Conservation (phyloP, 2,888 invertebrate genomes). For the Euzophera pinguis region DNA sequence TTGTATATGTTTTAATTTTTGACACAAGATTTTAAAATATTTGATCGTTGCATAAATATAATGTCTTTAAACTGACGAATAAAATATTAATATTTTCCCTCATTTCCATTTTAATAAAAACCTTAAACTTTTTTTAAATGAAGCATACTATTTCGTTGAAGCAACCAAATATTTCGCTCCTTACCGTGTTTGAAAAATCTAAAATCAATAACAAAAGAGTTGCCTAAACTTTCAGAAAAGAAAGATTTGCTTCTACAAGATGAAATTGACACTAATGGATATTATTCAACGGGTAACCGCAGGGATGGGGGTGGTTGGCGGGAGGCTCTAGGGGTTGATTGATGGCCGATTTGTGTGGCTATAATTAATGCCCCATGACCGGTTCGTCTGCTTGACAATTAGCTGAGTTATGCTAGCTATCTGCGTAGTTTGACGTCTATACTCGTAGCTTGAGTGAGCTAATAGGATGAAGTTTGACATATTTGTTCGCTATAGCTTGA, state of each 20-base stretch:
- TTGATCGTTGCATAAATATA: too few species aligned
- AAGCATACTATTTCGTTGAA: too few species aligned
- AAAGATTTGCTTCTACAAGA: slow-evolving; percentile 31
- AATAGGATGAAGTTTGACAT: background rate
- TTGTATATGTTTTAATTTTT: too few species aligned
- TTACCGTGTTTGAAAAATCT: too few species aligned
- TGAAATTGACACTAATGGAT: slow-evolving; percentile 54
- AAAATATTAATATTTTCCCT: too few species aligned
- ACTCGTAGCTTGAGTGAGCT: background rate
- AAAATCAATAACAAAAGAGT: slow-evolving; percentile 5
- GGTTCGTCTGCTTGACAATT: slow-evolving; percentile 42
- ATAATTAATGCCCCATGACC: slow-evolving; percentile 62
- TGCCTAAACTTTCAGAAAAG: slow-evolving; percentile 17
- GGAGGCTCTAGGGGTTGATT: slow-evolving; percentile 38
- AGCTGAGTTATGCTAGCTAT: slow-evolving; percentile 25
- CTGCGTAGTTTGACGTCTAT: background rate
- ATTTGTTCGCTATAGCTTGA: too few species aligned
- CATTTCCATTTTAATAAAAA: too few species aligned
- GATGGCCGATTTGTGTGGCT: slow-evolving; percentile 52
- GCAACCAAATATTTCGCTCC: too few species aligned
- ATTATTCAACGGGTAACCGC: slow-evolving; percentile 34
- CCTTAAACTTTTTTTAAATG: too few species aligned
- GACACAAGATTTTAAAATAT: too few species aligned
- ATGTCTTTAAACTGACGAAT: too few species aligned
- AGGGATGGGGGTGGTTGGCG: slow-evolving; percentile 23